Percentiles rank a stretch among this genome's conserved stretches.
These are phyloP conservation scores for Crocodylus rhombifer DNA, from an alignment of 2,797 vertebrate species.

Conservation along the genomic window DNA sequence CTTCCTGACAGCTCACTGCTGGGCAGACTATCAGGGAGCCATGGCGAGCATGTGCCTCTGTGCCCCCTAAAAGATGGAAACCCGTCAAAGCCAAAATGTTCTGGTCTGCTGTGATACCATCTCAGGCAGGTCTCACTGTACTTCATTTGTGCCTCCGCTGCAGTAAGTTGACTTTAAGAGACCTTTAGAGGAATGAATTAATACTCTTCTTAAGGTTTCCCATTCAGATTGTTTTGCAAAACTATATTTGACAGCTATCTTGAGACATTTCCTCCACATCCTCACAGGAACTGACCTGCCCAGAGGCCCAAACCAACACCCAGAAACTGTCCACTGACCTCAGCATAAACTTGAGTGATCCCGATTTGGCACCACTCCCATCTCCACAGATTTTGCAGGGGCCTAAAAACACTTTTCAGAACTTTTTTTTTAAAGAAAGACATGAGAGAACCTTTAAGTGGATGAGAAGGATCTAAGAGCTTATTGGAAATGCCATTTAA, in stretches of 20 bases:
- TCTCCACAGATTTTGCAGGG: background rate
- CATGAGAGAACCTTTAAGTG: background rate
- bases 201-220: background rate
- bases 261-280: background rate
- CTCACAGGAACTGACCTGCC: background rate
- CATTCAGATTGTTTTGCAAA: background rate
- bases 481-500: conserved; percentile 40
- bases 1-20: too few relatives aligned
- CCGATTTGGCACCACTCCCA: background rate
- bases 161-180: too few relatives aligned
- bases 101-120: too few relatives aligned
- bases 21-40: too few relatives aligned
- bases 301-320: background rate
- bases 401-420: background rate
- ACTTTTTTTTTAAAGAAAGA: background rate
- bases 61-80: too few relatives aligned
- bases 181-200: background rate
- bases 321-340: background rate
- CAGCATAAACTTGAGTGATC: background rate
- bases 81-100: too few relatives aligned
- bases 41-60: too few relatives aligned
- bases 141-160: background rate
- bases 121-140: too few relatives aligned
- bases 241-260: background rate
- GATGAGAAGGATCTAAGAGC: background rate